A percentile compares a stretch with the other conserved stretches of the same genome.
Conservation (phyloP, 2,113 vertebrate genomes). For the Oenanthe oenanthe region DNA sequence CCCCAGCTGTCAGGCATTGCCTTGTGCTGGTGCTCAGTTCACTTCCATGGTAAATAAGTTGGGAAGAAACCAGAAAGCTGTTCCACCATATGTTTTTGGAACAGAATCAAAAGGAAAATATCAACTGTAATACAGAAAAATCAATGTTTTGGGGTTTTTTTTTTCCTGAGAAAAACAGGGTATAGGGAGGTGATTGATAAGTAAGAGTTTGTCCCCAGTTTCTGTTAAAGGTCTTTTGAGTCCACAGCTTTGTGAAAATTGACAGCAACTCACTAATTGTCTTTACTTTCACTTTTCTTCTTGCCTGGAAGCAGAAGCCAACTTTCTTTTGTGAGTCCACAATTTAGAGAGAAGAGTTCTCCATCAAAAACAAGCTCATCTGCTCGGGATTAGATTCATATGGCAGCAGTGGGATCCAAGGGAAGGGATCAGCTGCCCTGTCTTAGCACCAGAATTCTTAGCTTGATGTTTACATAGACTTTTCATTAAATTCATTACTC, state of each 20-base stretch:
- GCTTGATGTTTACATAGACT: constrained; percentile 29
- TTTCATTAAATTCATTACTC: constrained; percentile 66
- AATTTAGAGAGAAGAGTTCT: background rate
- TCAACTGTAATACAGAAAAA: background rate
- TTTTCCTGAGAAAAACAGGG: background rate
- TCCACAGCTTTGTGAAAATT: background rate
- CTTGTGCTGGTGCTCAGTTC: background rate
- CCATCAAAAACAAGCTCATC: constrained; percentile 17
- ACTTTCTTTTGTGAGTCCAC: background rate
- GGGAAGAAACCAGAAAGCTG: background rate
- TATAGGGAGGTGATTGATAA: background rate
- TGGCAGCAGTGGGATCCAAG: constrained; percentile 13
- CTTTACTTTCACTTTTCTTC: background rate
- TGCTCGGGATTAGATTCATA: constrained; percentile 12
- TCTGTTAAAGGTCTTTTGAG: background rate
- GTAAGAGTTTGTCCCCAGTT: background rate
- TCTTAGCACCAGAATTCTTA: constrained; percentile 58
- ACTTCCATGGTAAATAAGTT: background rate
- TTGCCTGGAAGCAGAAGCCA: background rate
- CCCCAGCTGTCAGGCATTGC: fast-evolving
- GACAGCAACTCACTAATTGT: background rate
- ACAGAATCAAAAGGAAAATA: background rate
- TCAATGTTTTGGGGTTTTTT: fast-evolving
- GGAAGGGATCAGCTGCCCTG: constrained; percentile 32
- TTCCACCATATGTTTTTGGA: background rate